Conservation (phyloP, 2,113 vertebrate genomes). For the Bos taurus region DNA sequence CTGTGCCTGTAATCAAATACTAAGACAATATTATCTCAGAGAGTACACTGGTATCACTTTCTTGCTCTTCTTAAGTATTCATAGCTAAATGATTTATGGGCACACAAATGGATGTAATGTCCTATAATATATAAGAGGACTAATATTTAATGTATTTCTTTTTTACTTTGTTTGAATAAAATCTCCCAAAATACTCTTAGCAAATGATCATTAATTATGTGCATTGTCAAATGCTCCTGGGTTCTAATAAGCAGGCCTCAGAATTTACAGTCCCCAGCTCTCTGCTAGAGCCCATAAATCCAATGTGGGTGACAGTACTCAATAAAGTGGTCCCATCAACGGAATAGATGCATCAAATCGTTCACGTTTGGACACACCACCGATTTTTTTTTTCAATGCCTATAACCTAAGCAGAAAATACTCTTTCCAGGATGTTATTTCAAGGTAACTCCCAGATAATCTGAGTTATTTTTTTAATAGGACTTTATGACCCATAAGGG, state of each 20-base stretch:
- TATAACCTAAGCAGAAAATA: slow-evolving; percentile 17
- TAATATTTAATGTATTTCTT: slow-evolving; percentile 67
- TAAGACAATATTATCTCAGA: slow-evolving; percentile 69
- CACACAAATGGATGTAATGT: slow-evolving; percentile 65
- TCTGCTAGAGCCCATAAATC: slow-evolving; percentile 58
- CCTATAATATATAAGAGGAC: slow-evolving; percentile 40
- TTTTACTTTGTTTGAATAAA: slow-evolving; percentile 70
- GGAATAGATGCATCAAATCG: not conserved
- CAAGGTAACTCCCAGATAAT: not conserved
- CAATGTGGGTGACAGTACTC: not conserved
- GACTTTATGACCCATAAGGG: not conserved
- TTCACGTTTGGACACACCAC: not conserved
- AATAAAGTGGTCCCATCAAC: slow-evolving; percentile 43
- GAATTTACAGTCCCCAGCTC: slow-evolving; percentile 63
- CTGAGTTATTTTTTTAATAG: not conserved
- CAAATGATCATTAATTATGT: slow-evolving; percentile 70
- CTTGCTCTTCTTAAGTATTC: slow-evolving; percentile 76
- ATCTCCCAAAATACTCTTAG: slow-evolving; percentile 62
- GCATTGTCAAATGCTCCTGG: slow-evolving; percentile 61
- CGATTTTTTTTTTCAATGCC: not conserved
- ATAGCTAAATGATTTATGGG: slow-evolving; percentile 77
- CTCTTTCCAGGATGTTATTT: not conserved
- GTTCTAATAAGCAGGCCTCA: slow-evolving; percentile 62
- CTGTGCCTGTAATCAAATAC: slow-evolving; percentile 75
- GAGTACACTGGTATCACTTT: slow-evolving; percentile 60